Evolutionary conservation across 2,113 vertebrate species (phyloP).

Genomic region (Otocyon megalotis): DNA sequence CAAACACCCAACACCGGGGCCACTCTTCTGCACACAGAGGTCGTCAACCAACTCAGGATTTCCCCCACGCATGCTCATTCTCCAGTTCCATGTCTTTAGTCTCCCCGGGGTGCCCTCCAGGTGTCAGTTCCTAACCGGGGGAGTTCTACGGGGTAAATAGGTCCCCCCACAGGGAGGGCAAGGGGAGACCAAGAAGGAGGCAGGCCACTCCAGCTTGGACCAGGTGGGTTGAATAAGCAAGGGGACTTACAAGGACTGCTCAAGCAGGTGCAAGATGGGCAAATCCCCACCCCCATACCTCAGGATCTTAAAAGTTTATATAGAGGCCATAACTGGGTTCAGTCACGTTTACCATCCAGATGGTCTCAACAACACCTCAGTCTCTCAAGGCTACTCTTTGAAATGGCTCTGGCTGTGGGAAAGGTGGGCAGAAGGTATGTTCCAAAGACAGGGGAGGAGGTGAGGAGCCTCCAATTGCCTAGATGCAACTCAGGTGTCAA

Average conservation of each 20-base stretch:
- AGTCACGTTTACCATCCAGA: background rate
- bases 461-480: background rate
- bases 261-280: background rate
- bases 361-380: background rate
- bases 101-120: background rate
- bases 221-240: background rate
- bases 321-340: background rate
- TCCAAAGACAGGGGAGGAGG: background rate
- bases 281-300: background rate
- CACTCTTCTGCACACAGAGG: background rate
- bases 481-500: background rate
- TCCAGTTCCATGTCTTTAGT: background rate
- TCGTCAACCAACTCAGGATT: background rate
- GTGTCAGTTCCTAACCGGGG: background rate
- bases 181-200: background rate
- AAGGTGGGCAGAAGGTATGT: too few relatives aligned
- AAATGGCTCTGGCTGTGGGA: background rate
- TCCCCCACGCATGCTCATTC: background rate
- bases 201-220: background rate
- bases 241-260: background rate
- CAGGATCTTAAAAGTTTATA: background rate
- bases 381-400: background rate
- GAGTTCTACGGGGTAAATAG: background rate
- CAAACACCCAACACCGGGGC: background rate
- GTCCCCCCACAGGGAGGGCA: rapidly evolving